These are phyloP conservation scores for Drosophila pseudotakahashii DNA, from an alignment of 2,888 invertebrate genomes.

Conservation along the genomic window DNA sequence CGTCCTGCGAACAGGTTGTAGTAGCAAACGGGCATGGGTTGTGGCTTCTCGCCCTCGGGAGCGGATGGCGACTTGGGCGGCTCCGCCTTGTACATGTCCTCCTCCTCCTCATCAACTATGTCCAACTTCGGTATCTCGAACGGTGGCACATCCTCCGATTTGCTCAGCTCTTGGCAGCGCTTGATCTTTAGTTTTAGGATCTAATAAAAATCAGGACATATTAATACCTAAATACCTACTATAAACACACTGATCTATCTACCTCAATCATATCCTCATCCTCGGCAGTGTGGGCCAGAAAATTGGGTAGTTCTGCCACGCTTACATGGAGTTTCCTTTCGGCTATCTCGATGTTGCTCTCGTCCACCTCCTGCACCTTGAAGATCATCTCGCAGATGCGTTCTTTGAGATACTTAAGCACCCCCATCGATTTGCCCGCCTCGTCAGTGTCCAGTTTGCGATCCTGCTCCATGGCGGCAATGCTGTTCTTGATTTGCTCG, in stretches of 20 bases:
- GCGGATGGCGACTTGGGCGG: slow-evolving; percentile 74
- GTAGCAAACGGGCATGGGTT: slow-evolving; percentile 84
- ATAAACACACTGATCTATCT: background rate
- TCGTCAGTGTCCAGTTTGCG: slow-evolving; percentile 83
- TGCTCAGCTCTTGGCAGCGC: slow-evolving; percentile 76
- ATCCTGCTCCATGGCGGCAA: slow-evolving; percentile 85
- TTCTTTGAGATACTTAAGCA: slow-evolving; percentile 82
- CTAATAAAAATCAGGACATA: slow-evolving; percentile 44
- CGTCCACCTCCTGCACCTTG: slow-evolving; percentile 84
- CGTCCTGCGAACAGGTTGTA: slow-evolving; percentile 83
- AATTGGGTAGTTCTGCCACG: slow-evolving; percentile 77
- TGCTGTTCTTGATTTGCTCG: slow-evolving; percentile 87
- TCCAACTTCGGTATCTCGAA: slow-evolving; percentile 72
- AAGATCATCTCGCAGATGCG: slow-evolving; percentile 84
- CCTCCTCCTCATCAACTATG: slow-evolving; percentile 77
- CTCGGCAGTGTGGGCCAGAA: slow-evolving; percentile 75
- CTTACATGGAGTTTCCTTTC: slow-evolving; percentile 70
- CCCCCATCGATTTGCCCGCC: slow-evolving; percentile 78
- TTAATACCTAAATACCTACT: background rate
- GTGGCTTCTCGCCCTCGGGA: slow-evolving; percentile 81
- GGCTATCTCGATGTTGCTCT: slow-evolving; percentile 77
- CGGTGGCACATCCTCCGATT: slow-evolving; percentile 63
- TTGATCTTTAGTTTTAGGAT: slow-evolving; percentile 82
- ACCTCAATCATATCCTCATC: slow-evolving; percentile 82
- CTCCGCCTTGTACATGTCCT: slow-evolving; percentile 71